Evolutionary conservation across 2,888 invertebrate species (phyloP).

Genomic region (Cantharis lateralis): DNA sequence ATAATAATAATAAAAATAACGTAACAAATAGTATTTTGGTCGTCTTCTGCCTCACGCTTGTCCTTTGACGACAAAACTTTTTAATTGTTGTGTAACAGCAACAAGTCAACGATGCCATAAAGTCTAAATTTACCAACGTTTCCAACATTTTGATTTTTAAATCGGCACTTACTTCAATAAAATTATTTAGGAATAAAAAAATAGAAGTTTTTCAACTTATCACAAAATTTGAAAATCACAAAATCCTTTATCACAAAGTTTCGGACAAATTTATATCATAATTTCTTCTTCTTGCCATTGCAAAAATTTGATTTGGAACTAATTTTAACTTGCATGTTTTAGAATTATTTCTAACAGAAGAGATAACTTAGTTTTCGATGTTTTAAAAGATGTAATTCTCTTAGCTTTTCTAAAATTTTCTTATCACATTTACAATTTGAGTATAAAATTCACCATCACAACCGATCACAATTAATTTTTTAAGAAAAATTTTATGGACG

Average conservation of each 20-base stretch:
- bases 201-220: background rate
- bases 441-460: conserved; percentile 9
- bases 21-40: conserved; percentile 12
- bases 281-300: conserved; percentile 25
- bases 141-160: conserved; percentile 5
- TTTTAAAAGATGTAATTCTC: background rate
- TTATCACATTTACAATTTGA: conserved; percentile 14
- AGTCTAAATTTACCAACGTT: background rate
- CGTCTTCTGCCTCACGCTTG: conserved; percentile 16
- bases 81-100: background rate
- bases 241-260: background rate
- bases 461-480: conserved; percentile 12
- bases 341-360: background rate
- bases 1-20: conserved; percentile 10
- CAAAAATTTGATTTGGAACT: conserved; percentile 15
- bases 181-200: background rate
- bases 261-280: conserved; percentile 21
- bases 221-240: conserved; percentile 10
- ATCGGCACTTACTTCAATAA: background rate
- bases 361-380: background rate
- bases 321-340: conserved; percentile 11
- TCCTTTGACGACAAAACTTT: conserved; percentile 11
- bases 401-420: background rate
- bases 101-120: background rate
- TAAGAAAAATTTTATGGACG: conserved; percentile 8